These are phyloP conservation scores for Epirrhoe alternata DNA, from an alignment of 2,888 invertebrate species.

Conservation along the genomic window DNA sequence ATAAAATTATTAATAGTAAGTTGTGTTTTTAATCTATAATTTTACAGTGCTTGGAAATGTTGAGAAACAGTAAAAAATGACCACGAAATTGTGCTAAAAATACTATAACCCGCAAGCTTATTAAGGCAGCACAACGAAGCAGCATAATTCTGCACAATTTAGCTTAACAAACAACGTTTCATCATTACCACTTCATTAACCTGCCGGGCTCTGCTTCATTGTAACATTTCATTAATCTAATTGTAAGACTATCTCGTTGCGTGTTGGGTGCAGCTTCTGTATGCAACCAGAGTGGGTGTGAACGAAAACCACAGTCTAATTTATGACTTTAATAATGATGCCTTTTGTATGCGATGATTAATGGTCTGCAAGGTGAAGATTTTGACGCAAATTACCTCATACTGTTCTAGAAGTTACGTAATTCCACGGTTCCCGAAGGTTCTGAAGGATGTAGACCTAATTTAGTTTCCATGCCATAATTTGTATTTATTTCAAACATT, in stretches of 20 bases:
- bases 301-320: constrained; percentile 41
- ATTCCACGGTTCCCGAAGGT: constrained; percentile 12
- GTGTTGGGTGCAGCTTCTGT: constrained; percentile 12
- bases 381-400: constrained; percentile 38
- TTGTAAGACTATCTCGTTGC: not conserved
- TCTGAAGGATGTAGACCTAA: not conserved
- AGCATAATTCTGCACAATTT: constrained; percentile 1
- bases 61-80: constrained; percentile 16
- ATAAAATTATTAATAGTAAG: no score
- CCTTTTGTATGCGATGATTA: constrained; percentile 44
- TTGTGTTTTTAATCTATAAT: not conserved
- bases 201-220: not conserved
- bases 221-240: no score
- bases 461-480: not conserved
- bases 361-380: constrained; percentile 35
- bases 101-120: constrained; percentile 14
- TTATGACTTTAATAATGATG: constrained; percentile 44
- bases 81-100: constrained; percentile 20
- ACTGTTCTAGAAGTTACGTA: constrained; percentile 18
- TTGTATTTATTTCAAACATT: no score
- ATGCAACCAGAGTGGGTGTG: constrained; percentile 20
- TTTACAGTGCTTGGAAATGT: not conserved
- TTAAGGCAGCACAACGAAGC: constrained; percentile 9
- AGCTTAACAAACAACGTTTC: not conserved
- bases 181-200: not conserved